Percentiles rank a stretch among this genome's conserved stretches.
phyloP scores from a whole-genome alignment of 1,140 invertebrate species.

The Galendromus occidentalis region DNA sequence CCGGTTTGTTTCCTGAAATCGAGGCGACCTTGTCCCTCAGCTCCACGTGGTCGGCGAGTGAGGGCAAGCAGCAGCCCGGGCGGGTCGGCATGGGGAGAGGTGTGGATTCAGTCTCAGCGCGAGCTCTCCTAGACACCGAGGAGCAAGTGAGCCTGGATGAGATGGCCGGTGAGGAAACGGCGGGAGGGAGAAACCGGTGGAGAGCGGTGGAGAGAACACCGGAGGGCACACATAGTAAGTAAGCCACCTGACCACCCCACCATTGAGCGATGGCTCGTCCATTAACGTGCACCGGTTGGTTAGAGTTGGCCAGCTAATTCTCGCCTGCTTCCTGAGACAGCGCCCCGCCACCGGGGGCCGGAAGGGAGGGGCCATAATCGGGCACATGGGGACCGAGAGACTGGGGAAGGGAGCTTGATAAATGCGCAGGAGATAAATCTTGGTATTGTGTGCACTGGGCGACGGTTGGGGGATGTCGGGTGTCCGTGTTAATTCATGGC shows the following conservation, averaged over 20 bases:
- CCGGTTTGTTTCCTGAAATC: background rate
- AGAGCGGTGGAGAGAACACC: too few relatives aligned
- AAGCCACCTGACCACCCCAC: too few relatives aligned
- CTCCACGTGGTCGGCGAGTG: background rate
- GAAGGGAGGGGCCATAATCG: background rate
- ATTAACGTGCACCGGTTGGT: too few relatives aligned
- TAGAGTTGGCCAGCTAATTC: too few relatives aligned
- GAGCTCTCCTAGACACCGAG: too few relatives aligned
- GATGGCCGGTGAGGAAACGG: too few relatives aligned
- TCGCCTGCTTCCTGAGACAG: too few relatives aligned
- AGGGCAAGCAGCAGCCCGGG: background rate
- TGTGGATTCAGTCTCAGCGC: background rate
- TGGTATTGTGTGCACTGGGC: background rate
- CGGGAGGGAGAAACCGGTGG: too few relatives aligned
- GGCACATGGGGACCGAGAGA: background rate
- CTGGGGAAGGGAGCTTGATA: conserved; percentile 4
- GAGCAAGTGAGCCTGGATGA: too few relatives aligned
- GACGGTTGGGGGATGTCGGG: background rate
- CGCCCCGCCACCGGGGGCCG: too few relatives aligned
- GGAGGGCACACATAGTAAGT: too few relatives aligned
- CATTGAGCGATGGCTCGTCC: too few relatives aligned
- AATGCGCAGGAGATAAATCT: conserved; percentile 9
- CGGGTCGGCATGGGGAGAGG: background rate
- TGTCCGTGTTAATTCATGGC: conserved; percentile 10
- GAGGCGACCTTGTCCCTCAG: background rate